Base-by-base conservation (phyloP, 2,888 invertebrate genomes). In the Archips xylosteana region DNA sequence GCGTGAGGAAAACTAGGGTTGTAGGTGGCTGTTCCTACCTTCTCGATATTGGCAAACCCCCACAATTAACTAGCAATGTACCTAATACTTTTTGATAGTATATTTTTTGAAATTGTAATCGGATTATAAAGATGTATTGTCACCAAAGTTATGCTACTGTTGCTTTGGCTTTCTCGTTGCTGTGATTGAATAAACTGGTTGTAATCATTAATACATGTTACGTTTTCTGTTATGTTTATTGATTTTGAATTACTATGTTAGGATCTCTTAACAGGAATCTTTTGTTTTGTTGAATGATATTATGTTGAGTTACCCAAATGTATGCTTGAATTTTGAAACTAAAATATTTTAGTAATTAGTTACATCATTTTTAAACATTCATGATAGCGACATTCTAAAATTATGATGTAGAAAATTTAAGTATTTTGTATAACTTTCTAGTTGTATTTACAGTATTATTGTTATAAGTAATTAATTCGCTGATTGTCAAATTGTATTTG, bases 11-110 rank as follows among this genome's bases (percentile, higher is more conserved):
- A 73, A 75, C 60, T 65, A 72, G 74, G 77, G 80, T 77, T 80
- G 83, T 81, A 83, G 84, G 85, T 84, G 80, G 83, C 84, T 87
- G 84, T 87, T 85, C 83, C 84, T 81, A 85, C 83, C 87, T 85
- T 83, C 87, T 89, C 85, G 92, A 90, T 92, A 92, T 92, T 95
- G 94, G 93, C 94, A 94, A 94, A 94, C 94, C 93, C 81, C 87
- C 94, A 93, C 94, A 92, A 92, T 91, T 79, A 87, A 89, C 85
- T 47, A 51, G 49, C 8, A 59, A 57, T 73, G 76, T 83, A 82
- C 76, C 77, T 75, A 80, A 80, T 81, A 81, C 82, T 83, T 80
- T 77, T 83, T 82, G 71, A 76, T 77, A 85, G 82, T 75, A 76
- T 80, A 86, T 87, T 87, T 87, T 87, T 87, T 87, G 79, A 85